Base-by-base conservation (phyloP, 2,888 invertebrate genomes). In the Chymomyza caudatula region DNA sequence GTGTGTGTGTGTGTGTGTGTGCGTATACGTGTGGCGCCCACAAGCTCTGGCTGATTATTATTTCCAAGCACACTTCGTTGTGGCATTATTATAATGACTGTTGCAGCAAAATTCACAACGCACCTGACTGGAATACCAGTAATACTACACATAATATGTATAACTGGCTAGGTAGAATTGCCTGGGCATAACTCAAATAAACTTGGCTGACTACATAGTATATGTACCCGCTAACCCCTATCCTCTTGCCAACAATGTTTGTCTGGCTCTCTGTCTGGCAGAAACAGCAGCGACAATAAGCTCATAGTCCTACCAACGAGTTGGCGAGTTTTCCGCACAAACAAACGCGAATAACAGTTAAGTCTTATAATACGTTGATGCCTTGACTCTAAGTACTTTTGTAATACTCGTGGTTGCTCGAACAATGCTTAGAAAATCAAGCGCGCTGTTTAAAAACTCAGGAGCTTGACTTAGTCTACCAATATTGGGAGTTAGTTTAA, bases 21-120 rank as follows among this genome's bases (percentile, higher is more conserved):
- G 22, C 4, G 11, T 13, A n/a, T 6, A 37, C 22, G 52, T 11
- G n/a, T 3, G 53, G 44, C 13, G 20, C 13, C 13, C 4, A 13
- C 17, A 23, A 25, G 53, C 56, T 63, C 62, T 51, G 59, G 59
- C 69, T 86, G 82, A 82, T 86, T 85, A 85, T 76, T 85, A 84
- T 86, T 86, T 85, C 86, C 72, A 77, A 78, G 83, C 86, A 87
- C 87, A 87, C 85, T 84, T 85, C 85, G 85, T 86, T 87, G 87
- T 85, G 86, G 85, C 86, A 87, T 86, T 87, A 87, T 86, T 85
- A 76, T 84, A 87, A 86, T 84, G 87, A 85, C 87, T 85, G 76
- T 87, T 87, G 87, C 86, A 87, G 83, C 87, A 87, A 79, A 85
- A 84, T 83, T 86, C 86, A 85, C 77, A 78, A 75, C 81, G 84